These are phyloP conservation scores for Anaspis maculata DNA, from an alignment of 2,888 invertebrate genomes.

Conservation along the genomic window DNA sequence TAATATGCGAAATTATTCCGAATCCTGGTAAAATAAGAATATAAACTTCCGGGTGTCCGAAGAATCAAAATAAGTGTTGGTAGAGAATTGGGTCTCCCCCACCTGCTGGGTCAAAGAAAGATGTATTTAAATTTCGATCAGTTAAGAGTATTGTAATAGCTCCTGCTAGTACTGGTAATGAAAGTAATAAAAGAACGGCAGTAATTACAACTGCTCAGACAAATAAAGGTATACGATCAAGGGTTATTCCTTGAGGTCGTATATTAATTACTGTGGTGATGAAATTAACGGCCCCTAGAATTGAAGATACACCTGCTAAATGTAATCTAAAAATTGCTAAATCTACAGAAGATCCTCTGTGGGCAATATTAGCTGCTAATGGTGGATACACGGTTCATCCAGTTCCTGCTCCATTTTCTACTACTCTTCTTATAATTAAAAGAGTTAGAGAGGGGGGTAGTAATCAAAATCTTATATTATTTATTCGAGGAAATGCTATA, in stretches of 20 bases:
- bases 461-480: conserved; percentile 79
- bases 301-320: conserved; percentile 63
- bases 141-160: conserved; percentile 73
- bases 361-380: conserved; percentile 53
- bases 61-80: conserved; percentile 83
- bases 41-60: conserved; percentile 82
- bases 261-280: conserved; percentile 70
- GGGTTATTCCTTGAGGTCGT: conserved; percentile 50
- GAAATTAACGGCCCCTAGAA: conserved; percentile 73
- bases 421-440: conserved; percentile 47
- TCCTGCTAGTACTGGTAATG: conserved; percentile 68
- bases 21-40: conserved; percentile 79
- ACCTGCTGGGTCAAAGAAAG: conserved; percentile 72
- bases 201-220: conserved; percentile 64
- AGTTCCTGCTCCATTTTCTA: conserved; percentile 64
- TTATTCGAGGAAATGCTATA: conserved; percentile 76
- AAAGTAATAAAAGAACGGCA: conserved; percentile 55
- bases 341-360: conserved; percentile 62
- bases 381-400: conserved; percentile 76
- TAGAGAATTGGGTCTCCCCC: conserved; percentile 76
- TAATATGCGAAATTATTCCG: conserved; percentile 73
- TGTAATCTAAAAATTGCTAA: conserved; percentile 70
- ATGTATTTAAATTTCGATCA: conserved; percentile 72
- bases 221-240: conserved; percentile 64
- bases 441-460: conserved; percentile 62